These are phyloP conservation scores for Otolemur garnettii DNA, from an alignment of 2,113 vertebrate species.

Conservation along the genomic window DNA sequence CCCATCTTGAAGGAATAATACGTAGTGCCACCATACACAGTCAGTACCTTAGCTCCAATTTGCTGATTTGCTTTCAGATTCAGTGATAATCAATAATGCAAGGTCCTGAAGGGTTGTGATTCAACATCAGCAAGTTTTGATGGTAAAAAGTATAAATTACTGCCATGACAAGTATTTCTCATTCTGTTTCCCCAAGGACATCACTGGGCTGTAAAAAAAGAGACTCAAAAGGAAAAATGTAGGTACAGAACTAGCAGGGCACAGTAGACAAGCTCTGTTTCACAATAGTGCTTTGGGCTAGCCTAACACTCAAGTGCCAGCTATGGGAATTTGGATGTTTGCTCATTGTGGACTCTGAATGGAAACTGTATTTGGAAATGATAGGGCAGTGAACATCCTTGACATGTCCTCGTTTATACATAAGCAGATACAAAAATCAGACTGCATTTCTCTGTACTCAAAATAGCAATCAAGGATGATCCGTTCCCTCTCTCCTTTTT, in stretches of 20 bases:
- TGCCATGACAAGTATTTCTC: neutral
- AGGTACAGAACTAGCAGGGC: neutral
- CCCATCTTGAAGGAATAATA: neutral
- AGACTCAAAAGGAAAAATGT: neutral
- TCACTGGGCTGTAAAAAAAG: neutral
- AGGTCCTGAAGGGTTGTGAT: neutral
- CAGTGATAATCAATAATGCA: neutral
- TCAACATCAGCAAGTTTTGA: neutral
- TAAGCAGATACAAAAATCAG: slow-evolving; percentile 30
- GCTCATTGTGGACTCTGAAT: neutral
- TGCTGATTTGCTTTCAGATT: neutral
- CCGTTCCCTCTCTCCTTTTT: neutral
- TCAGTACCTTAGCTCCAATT: neutral
- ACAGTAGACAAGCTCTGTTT: neutral
- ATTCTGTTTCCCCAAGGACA: neutral
- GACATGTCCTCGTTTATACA: neutral
- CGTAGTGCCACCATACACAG: neutral
- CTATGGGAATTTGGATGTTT: slow-evolving; percentile 28
- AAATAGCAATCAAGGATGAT: slow-evolving; percentile 13
- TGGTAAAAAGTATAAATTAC: neutral
- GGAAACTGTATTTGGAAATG: slow-evolving; percentile 34
- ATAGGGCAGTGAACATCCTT: neutral
- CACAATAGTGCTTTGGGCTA: neutral
- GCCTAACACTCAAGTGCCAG: neutral
- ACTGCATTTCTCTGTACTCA: slow-evolving; percentile 35